These are phyloP conservation scores for Drosophila simulans DNA, from an alignment of 1,140 invertebrate species.

Conservation along the genomic window DNA sequence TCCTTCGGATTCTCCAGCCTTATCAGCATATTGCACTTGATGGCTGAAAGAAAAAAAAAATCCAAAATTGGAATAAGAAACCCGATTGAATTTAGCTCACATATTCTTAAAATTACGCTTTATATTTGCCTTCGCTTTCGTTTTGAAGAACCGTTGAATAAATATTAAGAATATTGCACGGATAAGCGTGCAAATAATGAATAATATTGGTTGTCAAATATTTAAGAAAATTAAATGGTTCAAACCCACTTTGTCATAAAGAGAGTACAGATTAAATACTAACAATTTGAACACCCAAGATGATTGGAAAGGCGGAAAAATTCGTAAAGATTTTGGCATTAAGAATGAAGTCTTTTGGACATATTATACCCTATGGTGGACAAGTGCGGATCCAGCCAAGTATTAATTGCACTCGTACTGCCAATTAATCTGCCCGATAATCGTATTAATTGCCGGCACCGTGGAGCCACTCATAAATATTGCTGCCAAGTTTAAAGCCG, in stretches of 20 bases:
- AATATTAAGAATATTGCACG: conserved; percentile 18
- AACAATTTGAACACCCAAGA: background rate
- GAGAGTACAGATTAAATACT: no score
- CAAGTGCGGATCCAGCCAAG: conserved; percentile 23
- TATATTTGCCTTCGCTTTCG: conserved; percentile 32
- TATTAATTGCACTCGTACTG: conserved; percentile 69
- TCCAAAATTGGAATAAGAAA: background rate
- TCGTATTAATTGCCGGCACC: conserved; percentile 65
- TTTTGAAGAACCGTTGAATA: conserved; percentile 45
- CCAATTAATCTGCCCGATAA: conserved; percentile 77
- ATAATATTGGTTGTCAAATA: conserved; percentile 1
- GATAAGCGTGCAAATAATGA: no score
- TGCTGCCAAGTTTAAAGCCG: conserved; percentile 9
- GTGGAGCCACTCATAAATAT: conserved; percentile 46
- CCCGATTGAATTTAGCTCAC: conserved; percentile 26
- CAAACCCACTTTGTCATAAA: no score
- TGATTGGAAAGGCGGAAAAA: background rate
- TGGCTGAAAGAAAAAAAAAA: conserved; percentile 3
- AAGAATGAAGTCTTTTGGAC: conserved; percentile 7
- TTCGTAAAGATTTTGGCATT: background rate
- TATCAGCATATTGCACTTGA: conserved; percentile 37
- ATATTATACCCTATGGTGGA: conserved; percentile 7
- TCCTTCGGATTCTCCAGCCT: background rate
- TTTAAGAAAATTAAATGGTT: background rate
- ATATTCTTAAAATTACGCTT: conserved; percentile 7